These are phyloP conservation scores for Trilocha varians DNA, from an alignment of 2,888 invertebrate genomes.

Conservation along the genomic window DNA sequence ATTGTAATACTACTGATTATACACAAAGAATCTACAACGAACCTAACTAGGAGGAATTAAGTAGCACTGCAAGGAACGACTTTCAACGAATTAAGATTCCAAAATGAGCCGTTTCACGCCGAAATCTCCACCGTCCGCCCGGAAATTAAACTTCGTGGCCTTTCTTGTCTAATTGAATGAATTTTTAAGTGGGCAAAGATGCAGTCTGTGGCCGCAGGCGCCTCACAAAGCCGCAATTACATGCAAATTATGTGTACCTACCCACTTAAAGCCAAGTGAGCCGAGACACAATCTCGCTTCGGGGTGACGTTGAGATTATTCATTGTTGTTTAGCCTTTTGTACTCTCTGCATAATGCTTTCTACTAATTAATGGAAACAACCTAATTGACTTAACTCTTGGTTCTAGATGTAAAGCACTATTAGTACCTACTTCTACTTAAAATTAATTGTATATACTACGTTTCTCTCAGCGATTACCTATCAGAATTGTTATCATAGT, in stretches of 20 bases:
- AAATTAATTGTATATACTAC: no score
- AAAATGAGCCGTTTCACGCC: conserved; percentile 45
- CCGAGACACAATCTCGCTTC: conserved; percentile 23
- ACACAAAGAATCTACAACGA: no score
- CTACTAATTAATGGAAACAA: conserved; percentile 44
- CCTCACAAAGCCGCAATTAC: conserved; percentile 62
- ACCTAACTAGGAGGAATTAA: no score
- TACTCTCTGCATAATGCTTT: conserved; percentile 32
- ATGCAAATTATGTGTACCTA: conserved; percentile 67
- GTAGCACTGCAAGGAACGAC: conserved; percentile 31
- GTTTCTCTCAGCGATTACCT: no score
- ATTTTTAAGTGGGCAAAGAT: conserved; percentile 67
- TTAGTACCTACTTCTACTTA: no score
- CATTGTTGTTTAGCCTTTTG: conserved; percentile 45
- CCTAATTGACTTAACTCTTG: conserved; percentile 41
- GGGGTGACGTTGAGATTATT: conserved; percentile 30
- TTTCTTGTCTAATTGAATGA: conserved; percentile 63
- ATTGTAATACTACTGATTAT: no score
- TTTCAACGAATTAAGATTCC: conserved; percentile 49
- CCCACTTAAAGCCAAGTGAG: conserved; percentile 44
- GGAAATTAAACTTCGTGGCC: conserved; percentile 62
- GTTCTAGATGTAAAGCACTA: no score
- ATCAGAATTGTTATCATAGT: no score
- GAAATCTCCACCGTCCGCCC: conserved; percentile 38
- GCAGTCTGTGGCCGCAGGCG: conserved; percentile 48